These are phyloP conservation scores for Odontophorus gujanensis DNA, from an alignment of 2,113 vertebrate genomes.

Conservation along the genomic window DNA sequence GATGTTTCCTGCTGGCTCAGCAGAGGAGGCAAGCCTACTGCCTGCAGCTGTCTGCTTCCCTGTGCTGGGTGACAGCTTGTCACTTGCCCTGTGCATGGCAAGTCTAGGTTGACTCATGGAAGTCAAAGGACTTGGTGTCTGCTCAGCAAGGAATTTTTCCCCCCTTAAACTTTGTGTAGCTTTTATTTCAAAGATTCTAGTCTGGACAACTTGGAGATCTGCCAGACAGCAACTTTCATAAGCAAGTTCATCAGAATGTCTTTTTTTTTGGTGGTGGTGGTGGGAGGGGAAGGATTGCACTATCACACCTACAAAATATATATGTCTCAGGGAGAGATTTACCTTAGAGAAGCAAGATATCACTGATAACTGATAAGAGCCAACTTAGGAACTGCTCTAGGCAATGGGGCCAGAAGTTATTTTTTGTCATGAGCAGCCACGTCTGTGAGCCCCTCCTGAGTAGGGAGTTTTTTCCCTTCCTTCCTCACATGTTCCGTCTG, in stretches of 20 bases:
- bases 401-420: background rate
- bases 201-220: background rate
- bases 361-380: background rate
- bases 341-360: background rate
- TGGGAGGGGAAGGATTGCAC: background rate
- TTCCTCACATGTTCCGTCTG: background rate
- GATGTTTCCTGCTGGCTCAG: background rate
- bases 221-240: conserved; percentile 3
- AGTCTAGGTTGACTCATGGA: fast-evolving
- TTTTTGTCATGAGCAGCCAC: background rate
- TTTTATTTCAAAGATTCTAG: conserved; percentile 11
- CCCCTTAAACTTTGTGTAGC: background rate
- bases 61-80: background rate
- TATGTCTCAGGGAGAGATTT: background rate
- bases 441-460: background rate
- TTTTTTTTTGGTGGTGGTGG: background rate
- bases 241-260: background rate
- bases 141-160: background rate
- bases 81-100: background rate
- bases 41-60: background rate
- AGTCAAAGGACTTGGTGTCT: background rate
- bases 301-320: background rate
- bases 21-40: background rate
- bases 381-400: background rate
- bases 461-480: fast-evolving